Evolutionary conservation across 1,140 invertebrate genomes (phyloP).

Genomic region (Brachionus asplanchnoidis): DNA sequence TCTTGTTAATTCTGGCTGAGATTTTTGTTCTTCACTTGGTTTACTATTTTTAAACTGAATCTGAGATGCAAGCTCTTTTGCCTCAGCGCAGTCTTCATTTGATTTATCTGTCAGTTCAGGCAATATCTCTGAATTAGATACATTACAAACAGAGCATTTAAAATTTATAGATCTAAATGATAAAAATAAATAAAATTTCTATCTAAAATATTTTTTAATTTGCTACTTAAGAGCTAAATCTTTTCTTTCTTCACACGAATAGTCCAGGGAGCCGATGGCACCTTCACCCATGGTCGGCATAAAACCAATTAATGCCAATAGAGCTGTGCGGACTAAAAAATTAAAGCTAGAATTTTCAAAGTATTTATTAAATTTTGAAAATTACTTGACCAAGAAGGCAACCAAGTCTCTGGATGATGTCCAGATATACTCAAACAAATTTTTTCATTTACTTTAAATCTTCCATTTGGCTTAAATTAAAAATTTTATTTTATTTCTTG

Average conservation of each 20-base stretch:
- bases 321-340: slow-evolving; percentile 73
- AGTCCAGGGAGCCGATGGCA: slow-evolving; percentile 83
- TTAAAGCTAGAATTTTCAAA: neutral
- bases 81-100: neutral
- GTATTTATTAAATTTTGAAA: neutral
- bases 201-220: neutral
- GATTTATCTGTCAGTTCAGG: slow-evolving; percentile 36
- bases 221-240: slow-evolving; percentile 62
- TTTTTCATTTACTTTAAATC: slow-evolving; percentile 89
- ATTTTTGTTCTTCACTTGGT: neutral
- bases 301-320: slow-evolving; percentile 82
- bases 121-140: neutral
- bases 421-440: slow-evolving; percentile 93
- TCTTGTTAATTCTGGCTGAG: neutral
- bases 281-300: slow-evolving; percentile 81
- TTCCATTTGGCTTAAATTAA: slow-evolving; percentile 74
- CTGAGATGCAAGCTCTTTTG: slow-evolving; percentile 27
- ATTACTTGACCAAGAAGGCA: slow-evolving; percentile 81
- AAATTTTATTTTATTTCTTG: slow-evolving; percentile 44
- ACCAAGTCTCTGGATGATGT: slow-evolving; percentile 95
- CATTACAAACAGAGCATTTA: slow-evolving; percentile 27
- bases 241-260: slow-evolving; percentile 74
- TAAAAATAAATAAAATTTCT: neutral
- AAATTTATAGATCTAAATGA: slow-evolving; percentile 9
- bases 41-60: slow-evolving; percentile 40